phyloP scores from a whole-genome alignment of 2,797 vertebrate species.

The Platyrinchus mystaceus region DNA sequence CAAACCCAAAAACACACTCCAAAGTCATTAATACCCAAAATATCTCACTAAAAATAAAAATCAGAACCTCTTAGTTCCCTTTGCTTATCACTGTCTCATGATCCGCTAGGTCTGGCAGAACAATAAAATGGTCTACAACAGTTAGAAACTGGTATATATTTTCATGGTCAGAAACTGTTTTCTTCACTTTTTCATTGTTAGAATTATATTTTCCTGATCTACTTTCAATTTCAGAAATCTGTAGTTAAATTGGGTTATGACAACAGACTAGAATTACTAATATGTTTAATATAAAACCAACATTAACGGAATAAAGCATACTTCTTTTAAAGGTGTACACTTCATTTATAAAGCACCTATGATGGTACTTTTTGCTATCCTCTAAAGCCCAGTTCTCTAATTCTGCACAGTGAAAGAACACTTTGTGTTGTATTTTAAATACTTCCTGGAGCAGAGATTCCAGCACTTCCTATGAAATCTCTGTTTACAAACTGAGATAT shows the following conservation, averaged over 20 bases:
- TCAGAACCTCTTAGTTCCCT: slow-evolving; percentile 48
- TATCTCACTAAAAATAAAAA: slow-evolving; percentile 56
- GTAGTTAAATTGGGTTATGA: not conserved
- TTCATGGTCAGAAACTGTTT: not conserved
- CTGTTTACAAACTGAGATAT: not conserved
- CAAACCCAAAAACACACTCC: not conserved
- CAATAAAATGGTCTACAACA: not conserved
- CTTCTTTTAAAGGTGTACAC: not conserved
- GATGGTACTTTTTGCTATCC: not conserved
- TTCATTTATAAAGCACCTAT: not conserved
- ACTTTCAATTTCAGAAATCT: not conserved
- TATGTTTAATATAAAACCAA: not conserved
- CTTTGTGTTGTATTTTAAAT: not conserved
- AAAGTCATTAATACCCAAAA: slow-evolving; percentile 41
- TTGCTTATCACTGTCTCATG: slow-evolving; percentile 10
- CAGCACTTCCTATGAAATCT: not conserved
- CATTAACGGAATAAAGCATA: not conserved
- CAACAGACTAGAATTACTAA: not conserved
- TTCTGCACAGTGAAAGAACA: not conserved
- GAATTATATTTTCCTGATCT: not conserved
- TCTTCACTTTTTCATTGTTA: not conserved
- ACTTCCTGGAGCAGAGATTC: not conserved
- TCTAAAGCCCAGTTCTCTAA: not conserved
- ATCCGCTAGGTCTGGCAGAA: not conserved
- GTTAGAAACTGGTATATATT: not conserved